phyloP scores from a whole-genome alignment of 2,888 invertebrate genomes.

The Mayetiola destructor region DNA sequence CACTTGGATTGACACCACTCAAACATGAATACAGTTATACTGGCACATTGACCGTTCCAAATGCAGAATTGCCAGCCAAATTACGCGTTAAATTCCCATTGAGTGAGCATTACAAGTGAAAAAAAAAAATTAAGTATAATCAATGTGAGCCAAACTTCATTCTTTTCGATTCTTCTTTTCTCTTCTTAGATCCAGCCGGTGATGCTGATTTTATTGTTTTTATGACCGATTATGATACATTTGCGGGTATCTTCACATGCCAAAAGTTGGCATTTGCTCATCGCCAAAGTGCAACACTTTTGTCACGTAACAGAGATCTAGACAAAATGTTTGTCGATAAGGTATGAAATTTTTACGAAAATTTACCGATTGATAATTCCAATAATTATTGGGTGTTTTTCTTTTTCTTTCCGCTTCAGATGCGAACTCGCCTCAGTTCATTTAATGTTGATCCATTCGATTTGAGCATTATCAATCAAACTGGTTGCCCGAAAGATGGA shows the following conservation, averaged over 20 bases:
- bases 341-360: conserved; percentile 30
- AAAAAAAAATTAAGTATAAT: neutral
- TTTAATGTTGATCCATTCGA: conserved; percentile 64
- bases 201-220: conserved; percentile 59
- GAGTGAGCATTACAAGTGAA: conserved; percentile 43
- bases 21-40: conserved; percentile 69
- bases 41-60: conserved; percentile 50
- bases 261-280: conserved; percentile 58
- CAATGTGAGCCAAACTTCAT: neutral
- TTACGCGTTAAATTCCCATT: conserved; percentile 67
- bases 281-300: conserved; percentile 63
- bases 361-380: neutral
- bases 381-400: neutral
- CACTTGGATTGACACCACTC: conserved; percentile 53
- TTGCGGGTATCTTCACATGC: conserved; percentile 65
- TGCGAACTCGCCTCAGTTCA: conserved; percentile 46
- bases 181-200: conserved; percentile 50
- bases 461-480: conserved; percentile 57
- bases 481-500: conserved; percentile 47
- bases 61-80: conserved; percentile 47
- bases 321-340: conserved; percentile 57
- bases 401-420: conserved; percentile 29
- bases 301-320: conserved; percentile 57
- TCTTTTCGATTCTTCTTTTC: neutral
- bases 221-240: conserved; percentile 57